These are phyloP conservation scores for Sebastes baramenuke DNA, from an alignment of 2,797 vertebrate species.

Conservation along the genomic window DNA sequence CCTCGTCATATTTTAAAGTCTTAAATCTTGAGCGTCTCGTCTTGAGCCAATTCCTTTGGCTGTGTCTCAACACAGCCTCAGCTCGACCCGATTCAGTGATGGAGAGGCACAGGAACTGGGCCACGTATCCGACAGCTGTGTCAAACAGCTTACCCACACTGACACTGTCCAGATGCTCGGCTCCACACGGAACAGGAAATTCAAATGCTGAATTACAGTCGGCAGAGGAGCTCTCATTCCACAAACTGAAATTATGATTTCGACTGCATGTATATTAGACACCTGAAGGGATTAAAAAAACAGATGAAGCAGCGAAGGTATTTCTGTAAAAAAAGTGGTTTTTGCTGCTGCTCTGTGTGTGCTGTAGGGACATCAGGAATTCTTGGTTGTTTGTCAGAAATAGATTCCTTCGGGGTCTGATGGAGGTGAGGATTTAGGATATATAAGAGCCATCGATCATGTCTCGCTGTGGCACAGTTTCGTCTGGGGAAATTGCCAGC, in stretches of 20 bases:
- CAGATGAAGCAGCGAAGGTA: slow-evolving; percentile 1
- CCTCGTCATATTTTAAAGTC: slow-evolving; percentile 10
- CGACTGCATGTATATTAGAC: slow-evolving; percentile 26
- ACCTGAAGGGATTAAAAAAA: slow-evolving; percentile 42
- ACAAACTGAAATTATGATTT: slow-evolving; percentile 40
- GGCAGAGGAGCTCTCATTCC: slow-evolving; percentile 43
- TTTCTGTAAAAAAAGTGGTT: slow-evolving; percentile 12
- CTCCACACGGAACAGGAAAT: slow-evolving; percentile 54
- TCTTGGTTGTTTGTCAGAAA: slow-evolving; percentile 57
- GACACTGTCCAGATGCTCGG: slow-evolving; percentile 77
- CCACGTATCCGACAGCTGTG: slow-evolving; percentile 65
- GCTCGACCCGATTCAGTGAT: slow-evolving; percentile 39
- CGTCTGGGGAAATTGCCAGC: slow-evolving; percentile 79
- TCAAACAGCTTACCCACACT: slow-evolving; percentile 71
- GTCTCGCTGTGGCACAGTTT: slow-evolving; percentile 70
- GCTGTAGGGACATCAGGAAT: slow-evolving; percentile 52
- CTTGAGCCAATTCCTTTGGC: neutral
- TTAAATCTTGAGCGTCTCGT: slow-evolving; percentile 1
- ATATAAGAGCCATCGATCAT: slow-evolving; percentile 81
- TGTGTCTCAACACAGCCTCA: slow-evolving; percentile 38
- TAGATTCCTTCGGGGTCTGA: slow-evolving; percentile 76
- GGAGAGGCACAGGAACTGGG: slow-evolving; percentile 50
- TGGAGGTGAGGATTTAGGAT: slow-evolving; percentile 67
- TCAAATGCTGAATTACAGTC: slow-evolving; percentile 37
- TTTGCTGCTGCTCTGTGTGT: slow-evolving; percentile 5